Base-by-base conservation (phyloP, 1,140 invertebrate species). In the Dendroctonus ponderosae region DNA sequence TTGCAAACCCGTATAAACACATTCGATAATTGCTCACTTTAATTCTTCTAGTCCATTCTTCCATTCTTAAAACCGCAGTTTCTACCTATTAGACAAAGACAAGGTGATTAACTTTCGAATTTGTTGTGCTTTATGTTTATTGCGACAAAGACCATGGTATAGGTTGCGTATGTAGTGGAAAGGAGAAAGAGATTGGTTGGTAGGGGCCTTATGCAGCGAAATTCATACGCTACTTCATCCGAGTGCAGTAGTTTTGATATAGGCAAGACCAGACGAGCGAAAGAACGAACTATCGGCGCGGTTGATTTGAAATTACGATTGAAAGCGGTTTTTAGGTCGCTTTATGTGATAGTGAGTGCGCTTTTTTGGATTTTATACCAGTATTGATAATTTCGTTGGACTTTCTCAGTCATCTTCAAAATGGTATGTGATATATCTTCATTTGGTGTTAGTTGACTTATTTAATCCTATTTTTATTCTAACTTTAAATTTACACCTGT, bases 51-150 rank as follows among this genome's bases (percentile, higher is more conserved):
- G 26, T 26, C 37, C 49, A 54, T 62, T 62, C 59, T 41, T 51
- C 51, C 7, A 53, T 63, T 63, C 61, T 53, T 63, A 63, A 63
- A 43, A 39, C 40, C 61, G 50, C 61, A 59, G 56, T 51, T 53
- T 66, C 62, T 54, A 68, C 60, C 56, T 52, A 51, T 56, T 52
- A 70, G 70, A 75, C 62, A 71, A 59, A 75, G 74, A 75, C 65
- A 69, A 57, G 43, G 49, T 66, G 62, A 48, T 62, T 67, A 73
- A 76, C 74, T 76, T 75, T 76, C 74, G 73, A 76, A 76, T 76
- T 74, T 66, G 65, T 58, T 68, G 71, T 76, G 73, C 66, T 74
- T 69, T 74, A 74, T 75, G 72, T 71, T 67, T 50, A 38, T 51
- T 64, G 37, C 9, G 61, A 71, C 54, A 69, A 63, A 69, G 70